Conservation (phyloP, 2,113 vertebrate genomes). For the Urocolius indicus region DNA sequence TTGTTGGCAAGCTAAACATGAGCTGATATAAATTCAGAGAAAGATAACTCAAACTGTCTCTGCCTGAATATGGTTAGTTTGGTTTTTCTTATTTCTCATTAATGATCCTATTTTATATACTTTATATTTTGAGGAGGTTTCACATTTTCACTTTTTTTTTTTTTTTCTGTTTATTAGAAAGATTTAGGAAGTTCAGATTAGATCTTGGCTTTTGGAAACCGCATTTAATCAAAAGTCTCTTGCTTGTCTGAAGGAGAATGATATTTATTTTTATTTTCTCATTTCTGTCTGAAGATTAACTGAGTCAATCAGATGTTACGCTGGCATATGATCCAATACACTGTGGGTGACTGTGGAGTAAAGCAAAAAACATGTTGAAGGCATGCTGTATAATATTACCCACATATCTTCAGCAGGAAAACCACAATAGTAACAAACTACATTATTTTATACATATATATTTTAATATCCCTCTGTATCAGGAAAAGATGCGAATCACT, state of each 20-base stretch:
- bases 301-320: neutral
- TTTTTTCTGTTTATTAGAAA: neutral
- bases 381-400: neutral
- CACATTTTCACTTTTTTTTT: neutral
- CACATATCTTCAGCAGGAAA: neutral
- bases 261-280: neutral
- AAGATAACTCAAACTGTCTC: neutral
- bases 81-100: neutral
- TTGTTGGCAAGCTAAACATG: neutral
- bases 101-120: neutral
- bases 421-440: neutral
- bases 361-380: neutral
- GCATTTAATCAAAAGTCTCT: neutral
- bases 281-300: neutral
- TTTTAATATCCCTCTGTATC: neutral
- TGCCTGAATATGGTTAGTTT: neutral
- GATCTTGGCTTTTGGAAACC: neutral
- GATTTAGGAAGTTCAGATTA: neutral
- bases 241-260: neutral
- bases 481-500: neutral
- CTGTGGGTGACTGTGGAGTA: neutral
- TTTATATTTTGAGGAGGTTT: neutral
- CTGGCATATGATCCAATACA: neutral
- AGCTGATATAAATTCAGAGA: neutral
- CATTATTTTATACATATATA: neutral